Percentiles rank a stretch among this genome's conserved stretches.
Conservation (phyloP, 2,888 invertebrate genomes). For the Rhaphigaster nebulosa region DNA sequence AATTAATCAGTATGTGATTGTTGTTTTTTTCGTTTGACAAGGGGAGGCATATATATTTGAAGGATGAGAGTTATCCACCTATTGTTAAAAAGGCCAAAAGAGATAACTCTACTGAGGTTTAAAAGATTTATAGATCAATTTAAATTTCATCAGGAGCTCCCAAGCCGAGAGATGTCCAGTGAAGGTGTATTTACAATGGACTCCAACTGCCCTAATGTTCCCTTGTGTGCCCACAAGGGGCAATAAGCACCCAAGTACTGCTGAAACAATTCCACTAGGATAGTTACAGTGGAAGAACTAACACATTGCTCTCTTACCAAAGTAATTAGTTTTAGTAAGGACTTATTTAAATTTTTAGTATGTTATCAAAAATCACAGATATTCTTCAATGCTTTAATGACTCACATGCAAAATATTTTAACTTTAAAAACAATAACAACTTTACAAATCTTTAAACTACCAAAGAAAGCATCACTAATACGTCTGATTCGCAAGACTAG, state of each 20-base stretch:
- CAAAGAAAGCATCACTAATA: too few species aligned
- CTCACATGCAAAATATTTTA: too few species aligned
- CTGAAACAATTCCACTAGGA: not conserved
- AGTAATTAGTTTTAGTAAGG: not conserved
- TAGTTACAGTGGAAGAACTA: not conserved
- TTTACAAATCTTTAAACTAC: too few species aligned
- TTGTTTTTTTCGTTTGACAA: not conserved
- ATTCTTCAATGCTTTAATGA: too few species aligned
- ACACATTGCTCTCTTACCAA: not conserved
- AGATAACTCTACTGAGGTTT: not conserved
- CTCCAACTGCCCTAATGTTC: not conserved
- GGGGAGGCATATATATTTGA: not conserved
- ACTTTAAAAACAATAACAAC: too few species aligned
- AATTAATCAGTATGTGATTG: not conserved
- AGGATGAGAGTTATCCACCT: not conserved
- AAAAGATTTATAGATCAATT: constrained; percentile 9
- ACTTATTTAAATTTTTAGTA: not conserved
- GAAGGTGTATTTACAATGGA: not conserved
- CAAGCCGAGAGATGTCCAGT: not conserved
- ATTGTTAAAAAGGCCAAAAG: not conserved
- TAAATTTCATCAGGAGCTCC: not conserved
- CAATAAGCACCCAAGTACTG: not conserved
- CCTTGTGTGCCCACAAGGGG: not conserved
- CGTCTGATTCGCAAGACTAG: too few species aligned
- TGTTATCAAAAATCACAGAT: too few species aligned